Base-by-base conservation (phyloP, 92 coral and sea anemone species). In the Epizoanthus scotinus region DNA sequence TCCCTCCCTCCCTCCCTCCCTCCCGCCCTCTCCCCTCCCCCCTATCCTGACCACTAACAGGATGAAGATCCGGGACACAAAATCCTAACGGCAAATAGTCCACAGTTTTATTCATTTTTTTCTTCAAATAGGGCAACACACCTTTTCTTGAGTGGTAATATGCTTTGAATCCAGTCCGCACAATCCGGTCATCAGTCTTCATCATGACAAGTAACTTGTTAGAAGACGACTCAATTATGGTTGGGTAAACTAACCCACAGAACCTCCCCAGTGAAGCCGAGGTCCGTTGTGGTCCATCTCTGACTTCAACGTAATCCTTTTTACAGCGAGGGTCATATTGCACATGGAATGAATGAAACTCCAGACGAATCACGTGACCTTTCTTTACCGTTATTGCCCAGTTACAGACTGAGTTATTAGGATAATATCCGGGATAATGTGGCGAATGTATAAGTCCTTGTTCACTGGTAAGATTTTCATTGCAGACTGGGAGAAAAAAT, bases 171-270 rank as follows among this genome's bases (percentile, higher is more conserved):
- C 91, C 93, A 2, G 91, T 86, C 21, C 80, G 71, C 44, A 10
- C 17, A 68, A 22, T 40, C 6, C 28, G 50, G 9, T 36, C 56
- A 63, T 89, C 78, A 61, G 87, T 63, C 31, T 73, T 77, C 67
- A 92, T 86, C 1, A 83, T 52, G 17, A 92, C 73, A 26, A 84
- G 84, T 67, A 92, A 56, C 17, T 38, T 40, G 78, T 90, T 85
- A 2, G 73, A 44, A 12, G 86, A 44, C 18, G 97, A 70, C 56
- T 69, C 84, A 4, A 90, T 68, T 15, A 84, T 78, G 8, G 44
- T 26, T 10, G 97, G 94, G 34, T 68, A 52, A 17, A 77, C 69
- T n/a, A 74, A 73, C 7, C 97, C 97, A 85, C 97, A 92, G 78
- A 79, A 90, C 53, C 50, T 79, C 54, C 90, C 92, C 29, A 90